phyloP scores from a whole-genome alignment of 1,140 invertebrate species.

The Halotydeus destructor region DNA sequence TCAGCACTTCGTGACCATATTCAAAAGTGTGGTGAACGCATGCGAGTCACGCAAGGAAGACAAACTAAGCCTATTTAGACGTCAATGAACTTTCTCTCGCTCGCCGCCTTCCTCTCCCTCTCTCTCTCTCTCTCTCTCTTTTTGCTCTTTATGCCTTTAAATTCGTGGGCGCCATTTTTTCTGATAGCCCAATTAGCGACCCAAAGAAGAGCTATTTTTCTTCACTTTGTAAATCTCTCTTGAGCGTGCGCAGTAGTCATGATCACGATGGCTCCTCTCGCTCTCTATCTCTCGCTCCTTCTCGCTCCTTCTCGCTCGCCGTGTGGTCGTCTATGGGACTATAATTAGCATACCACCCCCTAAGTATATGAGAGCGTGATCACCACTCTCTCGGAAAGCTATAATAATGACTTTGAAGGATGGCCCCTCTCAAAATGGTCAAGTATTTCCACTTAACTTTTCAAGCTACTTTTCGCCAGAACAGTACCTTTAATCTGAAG shows the following conservation, averaged over 20 bases:
- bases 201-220: neutral
- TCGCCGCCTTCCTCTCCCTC: constrained; percentile 1
- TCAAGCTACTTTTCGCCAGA: too few species aligned
- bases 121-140: constrained; percentile 11
- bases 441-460: too few species aligned
- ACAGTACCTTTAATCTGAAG: too few species aligned
- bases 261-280: constrained; percentile 1
- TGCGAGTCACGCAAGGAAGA: too few species aligned
- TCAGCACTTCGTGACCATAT: too few species aligned
- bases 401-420: too few species aligned
- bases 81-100: constrained; percentile 2
- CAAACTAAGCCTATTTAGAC: neutral
- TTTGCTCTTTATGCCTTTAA: constrained; percentile 1
- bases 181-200: neutral
- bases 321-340: too few species aligned
- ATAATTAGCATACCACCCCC: constrained; percentile 1
- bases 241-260: neutral
- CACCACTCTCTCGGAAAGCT: constrained; percentile 8
- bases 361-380: constrained; percentile 1
- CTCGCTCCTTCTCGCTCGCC: constrained; percentile 10
- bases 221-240: neutral
- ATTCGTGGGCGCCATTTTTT: neutral
- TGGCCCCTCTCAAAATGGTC: too few species aligned
- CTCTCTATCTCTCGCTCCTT: constrained; percentile 9
- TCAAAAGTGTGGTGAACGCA: too few species aligned